phyloP scores from a whole-genome alignment of 2,797 vertebrate genomes.

The Thunnus albacares region DNA sequence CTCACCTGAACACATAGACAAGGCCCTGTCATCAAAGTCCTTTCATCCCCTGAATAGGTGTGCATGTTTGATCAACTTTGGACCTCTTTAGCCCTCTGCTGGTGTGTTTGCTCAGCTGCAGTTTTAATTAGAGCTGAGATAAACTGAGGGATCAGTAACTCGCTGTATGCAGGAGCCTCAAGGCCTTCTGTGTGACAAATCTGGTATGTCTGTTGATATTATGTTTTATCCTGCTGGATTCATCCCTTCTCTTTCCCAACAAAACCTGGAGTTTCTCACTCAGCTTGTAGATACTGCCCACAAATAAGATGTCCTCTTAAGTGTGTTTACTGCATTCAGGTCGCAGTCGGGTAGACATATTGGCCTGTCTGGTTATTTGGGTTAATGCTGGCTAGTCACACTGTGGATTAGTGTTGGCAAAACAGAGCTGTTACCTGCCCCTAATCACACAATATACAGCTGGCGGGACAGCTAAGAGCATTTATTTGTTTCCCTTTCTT shows the following conservation, averaged over 20 bases:
- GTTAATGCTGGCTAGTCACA: slow-evolving; percentile 77
- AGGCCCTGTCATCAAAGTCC: neutral
- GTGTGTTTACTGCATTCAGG: slow-evolving; percentile 13
- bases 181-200: slow-evolving; percentile 5
- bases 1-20: neutral
- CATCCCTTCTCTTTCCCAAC: neutral
- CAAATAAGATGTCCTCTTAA: neutral
- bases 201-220: neutral
- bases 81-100: slow-evolving; percentile 71
- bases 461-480: neutral
- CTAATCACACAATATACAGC: slow-evolving; percentile 54
- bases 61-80: slow-evolving; percentile 5
- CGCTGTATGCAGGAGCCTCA: neutral
- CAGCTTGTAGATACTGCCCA: neutral
- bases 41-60: neutral
- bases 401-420: slow-evolving; percentile 72
- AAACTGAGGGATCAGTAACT: neutral
- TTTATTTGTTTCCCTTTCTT: neutral
- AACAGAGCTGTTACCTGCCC: slow-evolving; percentile 54
- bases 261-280: neutral
- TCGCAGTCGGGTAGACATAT: slow-evolving; percentile 30
- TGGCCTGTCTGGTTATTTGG: slow-evolving; percentile 65
- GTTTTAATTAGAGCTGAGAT: neutral
- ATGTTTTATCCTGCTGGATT: neutral
- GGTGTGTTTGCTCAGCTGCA: slow-evolving; percentile 56